Base-by-base conservation (phyloP, 2,797 vertebrate species). In the Xiphorhynchus erythropygius region DNA sequence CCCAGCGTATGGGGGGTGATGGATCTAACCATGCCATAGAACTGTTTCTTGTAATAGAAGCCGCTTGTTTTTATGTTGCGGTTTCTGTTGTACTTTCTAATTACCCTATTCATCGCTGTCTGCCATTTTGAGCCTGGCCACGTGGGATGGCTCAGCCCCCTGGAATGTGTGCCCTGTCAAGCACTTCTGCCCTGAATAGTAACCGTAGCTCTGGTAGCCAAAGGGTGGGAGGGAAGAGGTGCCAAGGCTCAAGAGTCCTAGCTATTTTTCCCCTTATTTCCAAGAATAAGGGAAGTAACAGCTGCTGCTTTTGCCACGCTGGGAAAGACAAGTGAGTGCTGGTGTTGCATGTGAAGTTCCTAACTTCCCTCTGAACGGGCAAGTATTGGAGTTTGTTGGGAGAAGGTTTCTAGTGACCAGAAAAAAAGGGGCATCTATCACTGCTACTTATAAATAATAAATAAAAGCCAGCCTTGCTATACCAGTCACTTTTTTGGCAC, bases 51-150 rank as follows among this genome's bases (percentile, higher is more conserved):
- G 85, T 91, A 84, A 94, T 87, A 93, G 76, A 95, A 96, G 83
- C 81, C 1, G 3, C 92, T 93, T 94, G 84, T 55, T 97, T 95
- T 89, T 74, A 73, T 47, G 76, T 83, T 88, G 93, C 0, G 68
- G 93, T 95, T 97, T 94, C 84, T 79, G 78, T 94, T 82, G 87
- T 82, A 79, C 89, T 91, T 96, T 90, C 89, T 94, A 88, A 95
- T 93, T 84, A 86, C 74, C 82, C 79, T 84, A 23, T 94, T 94
- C 60, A 60, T 93, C 1, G 52, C 86, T 87, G 88, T 91, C 95
- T 97, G 90, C 96, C 97, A 94, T 96, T 96, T 95, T 97, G 94
- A 95, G 89, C 85, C 47, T 84, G 67, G 67, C 87, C 84, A 63
- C 35, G 14, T 10, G 68, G 84, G 75, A 89, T 67, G 60, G 90